Base-by-base conservation (phyloP, 2,797 vertebrate species). In the Myoxocephalus aenaeus region DNA sequence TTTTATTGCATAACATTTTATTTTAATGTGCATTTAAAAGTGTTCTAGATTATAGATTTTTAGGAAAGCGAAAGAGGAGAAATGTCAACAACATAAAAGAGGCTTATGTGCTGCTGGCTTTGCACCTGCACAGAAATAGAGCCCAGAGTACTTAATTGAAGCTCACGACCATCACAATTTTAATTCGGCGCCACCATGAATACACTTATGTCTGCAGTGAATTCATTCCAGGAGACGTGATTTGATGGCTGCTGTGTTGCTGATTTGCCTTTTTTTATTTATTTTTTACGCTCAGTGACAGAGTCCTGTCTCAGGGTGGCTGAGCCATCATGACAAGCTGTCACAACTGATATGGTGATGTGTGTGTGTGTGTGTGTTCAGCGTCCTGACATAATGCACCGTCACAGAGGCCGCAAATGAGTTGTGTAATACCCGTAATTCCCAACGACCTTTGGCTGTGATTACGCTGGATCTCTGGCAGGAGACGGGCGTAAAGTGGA, bases 251-350 rank as follows among this genome's bases (percentile, higher is more conserved):
- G 46, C 9, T 17, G 14, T 58, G 67, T 51, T 63, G 78, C 73
- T 78, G 71, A 82, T 79, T 62, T 64, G 12, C 50, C 69, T 74
- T 46, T 34, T 38, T n/a, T 51, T 50, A 38, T 34, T 46, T 46
- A 18, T 46, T 48, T 48, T 71, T 65, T 20, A 20, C n/a, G 46
- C 13, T 65, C n/a, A 4, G 46, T 77, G 81, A 76, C 76, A 53
- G 70, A 70, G 36, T 64, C 71, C 70, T 78, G 66, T 34, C 22
- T 81, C 48, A 73, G 27, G 62, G 57, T 25, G 36, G 44, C 70
- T 82, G 70, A 87, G 72, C 68, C 29, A 10, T 44, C 66, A 79
- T 69, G 87, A 89, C 84, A 80, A 66, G 76, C 84, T 86, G 85
- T 81, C 73, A 50, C 71, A 69, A 46, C 36, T 69, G 76, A 84